Evolutionary conservation across 2,113 vertebrate species (phyloP).

Genomic region (Ondatra zibethicus): DNA sequence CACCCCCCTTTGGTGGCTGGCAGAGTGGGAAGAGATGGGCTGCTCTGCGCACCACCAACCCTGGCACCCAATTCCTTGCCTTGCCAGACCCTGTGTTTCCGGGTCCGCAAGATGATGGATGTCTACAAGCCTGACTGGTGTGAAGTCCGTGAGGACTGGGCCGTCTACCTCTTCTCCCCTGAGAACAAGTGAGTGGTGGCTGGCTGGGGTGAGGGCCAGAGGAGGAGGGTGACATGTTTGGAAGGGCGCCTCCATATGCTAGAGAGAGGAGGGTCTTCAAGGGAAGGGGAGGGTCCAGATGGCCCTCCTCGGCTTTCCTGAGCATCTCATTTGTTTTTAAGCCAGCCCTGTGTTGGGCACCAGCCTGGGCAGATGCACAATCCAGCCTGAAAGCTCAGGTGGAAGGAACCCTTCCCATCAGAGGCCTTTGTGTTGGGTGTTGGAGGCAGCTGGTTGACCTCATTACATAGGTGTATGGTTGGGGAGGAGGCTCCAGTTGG

Average conservation of each 20-base stretch:
- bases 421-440: background rate
- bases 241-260: background rate
- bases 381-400: background rate
- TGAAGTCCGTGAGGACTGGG: conserved; percentile 95
- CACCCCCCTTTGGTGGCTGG: background rate
- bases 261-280: background rate
- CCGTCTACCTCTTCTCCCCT: conserved; percentile 96
- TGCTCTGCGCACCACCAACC: background rate
- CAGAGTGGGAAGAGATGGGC: background rate
- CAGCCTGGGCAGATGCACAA: background rate
- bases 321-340: background rate
- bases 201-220: background rate
- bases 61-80: background rate
- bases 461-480: background rate
- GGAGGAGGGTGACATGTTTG: background rate
- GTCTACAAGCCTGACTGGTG: conserved; percentile 98
- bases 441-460: background rate
- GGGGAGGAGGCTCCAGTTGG: background rate
- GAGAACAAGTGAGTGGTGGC: conserved; percentile 91
- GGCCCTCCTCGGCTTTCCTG: background rate
- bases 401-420: background rate
- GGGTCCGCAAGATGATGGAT: conserved; percentile 97
- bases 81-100: conserved; percentile 94
- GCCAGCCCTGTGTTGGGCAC: background rate
- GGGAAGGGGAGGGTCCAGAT: background rate